Base-by-base conservation (phyloP, 2,797 vertebrate species). In the Etheostoma nigrum region DNA sequence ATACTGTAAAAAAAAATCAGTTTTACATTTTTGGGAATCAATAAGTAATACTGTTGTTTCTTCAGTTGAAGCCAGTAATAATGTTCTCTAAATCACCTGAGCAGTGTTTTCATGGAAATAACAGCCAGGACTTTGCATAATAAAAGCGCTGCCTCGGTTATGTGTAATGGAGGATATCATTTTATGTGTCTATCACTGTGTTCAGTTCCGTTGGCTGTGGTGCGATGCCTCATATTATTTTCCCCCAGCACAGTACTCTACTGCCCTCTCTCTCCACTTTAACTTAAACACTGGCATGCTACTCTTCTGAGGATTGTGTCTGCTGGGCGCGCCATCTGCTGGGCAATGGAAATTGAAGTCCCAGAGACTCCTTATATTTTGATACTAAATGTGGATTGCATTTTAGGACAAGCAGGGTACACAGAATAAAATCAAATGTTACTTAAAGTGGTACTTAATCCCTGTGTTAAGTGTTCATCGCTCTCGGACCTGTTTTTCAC, bases 271-370 rank as follows among this genome's bases (percentile, higher is more conserved):
- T 21, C 84, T 88, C 73, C 25, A 8, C 69, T 47, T 59, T 21
- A 0, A 63, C 64, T 44, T n/a, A 25, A 81, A 73, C 78, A 64
- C 84, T 57, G 33, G 12, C n/a, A 47, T 0, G 16, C 47, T n/a
- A 60, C 63, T 67, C 3, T 0, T 44, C n/a, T 54, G 48, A 25
- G 27, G 16, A 4, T 0, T 51, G 42, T 0, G 1, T 36, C 78
- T 77, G 80, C 57, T 58, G 13, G n/a, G 55, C 14, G n/a, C 58
- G 67, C 90, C 89, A 84, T 78, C 91, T 93, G 79, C 87, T 93
- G 92, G 88, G 10, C 52, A 53, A 33, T 40, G 36, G 5, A 53
- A n/a, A 49, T 15, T 12, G 2, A n/a, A 36, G 12, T 4, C 5
- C 52, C 8, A 19, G 44, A 67, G 10, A 55, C 5, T 23, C 4